Base-by-base conservation (phyloP, 2,113 vertebrate genomes). In the Megatriorchis doriae region DNA sequence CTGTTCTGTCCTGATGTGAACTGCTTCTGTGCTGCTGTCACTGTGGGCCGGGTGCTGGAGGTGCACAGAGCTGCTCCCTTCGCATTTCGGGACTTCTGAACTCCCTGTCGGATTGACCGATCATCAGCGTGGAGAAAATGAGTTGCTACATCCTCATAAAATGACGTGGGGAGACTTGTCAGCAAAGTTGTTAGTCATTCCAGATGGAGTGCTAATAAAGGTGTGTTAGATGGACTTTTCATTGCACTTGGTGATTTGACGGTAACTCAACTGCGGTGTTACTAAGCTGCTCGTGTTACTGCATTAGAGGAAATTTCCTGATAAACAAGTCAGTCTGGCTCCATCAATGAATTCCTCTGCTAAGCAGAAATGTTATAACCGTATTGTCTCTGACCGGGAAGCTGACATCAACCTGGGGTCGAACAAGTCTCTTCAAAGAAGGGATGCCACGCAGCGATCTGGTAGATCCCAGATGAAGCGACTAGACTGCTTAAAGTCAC, bases 371-470 rank as follows among this genome's bases (percentile, higher is more conserved):
- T 19, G 55, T 27, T 47, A 6, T 6, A 68, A 72, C 16, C 3
- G 0, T 6, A 1, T 43, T 32, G 32, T 26, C 81, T 58, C 48
- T 40, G 68, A 17, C n/a, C 3, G 4, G 66, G 50, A 42, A 25
- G 34, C 36, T 10, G 38, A 45, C 52, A 40, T 34, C 81, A 45
- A 3, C 23, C 75, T 15, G 38, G 23, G 17, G 40, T 8, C 20
- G 53, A 42, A 32, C 67, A 23, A 47, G 47, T 62, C 42, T 21
- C 48, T 80, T 42, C 10, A 9, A 47, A 42, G 83, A 15, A 16
- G 53, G 38, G 59, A 19, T 27, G 66, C 18, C 36, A 36, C 0
- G 0, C 2, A 3, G 58, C 1, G 1, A 11, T 23, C 27, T 20
- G 52, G 53, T 26, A 11, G 55, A 36, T 23, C 40, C 55, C 42